Percentiles rank a stretch among this genome's conserved stretches.
Evolutionary conservation across 37 sponge, comb jelly and placozoan genomes (phyloP).

Genomic region (Petrosia ficiformis): DNA sequence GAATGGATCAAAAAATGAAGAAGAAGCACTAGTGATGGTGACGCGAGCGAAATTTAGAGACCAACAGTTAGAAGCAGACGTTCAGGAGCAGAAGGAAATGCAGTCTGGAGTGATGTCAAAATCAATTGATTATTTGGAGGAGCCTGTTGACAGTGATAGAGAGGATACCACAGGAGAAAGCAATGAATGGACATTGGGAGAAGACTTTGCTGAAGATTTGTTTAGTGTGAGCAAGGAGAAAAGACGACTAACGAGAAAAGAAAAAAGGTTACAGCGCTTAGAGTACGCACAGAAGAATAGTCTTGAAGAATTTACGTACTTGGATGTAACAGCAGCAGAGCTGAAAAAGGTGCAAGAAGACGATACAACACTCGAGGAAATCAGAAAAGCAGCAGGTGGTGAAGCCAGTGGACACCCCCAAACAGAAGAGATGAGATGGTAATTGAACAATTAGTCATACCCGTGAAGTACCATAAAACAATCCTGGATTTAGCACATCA

Average conservation of each 20-base stretch:
- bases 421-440: constrained; percentile 6
- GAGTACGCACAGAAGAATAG: too few relatives aligned
- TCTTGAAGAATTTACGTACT: background rate
- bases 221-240: background rate
- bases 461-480: too few relatives aligned
- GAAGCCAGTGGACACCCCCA: constrained; percentile 21
- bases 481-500: too few relatives aligned
- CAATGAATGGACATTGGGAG: background rate
- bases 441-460: too few relatives aligned
- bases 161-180: background rate
- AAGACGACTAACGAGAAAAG: too few relatives aligned
- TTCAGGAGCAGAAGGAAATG: background rate
- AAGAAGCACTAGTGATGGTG: constrained; percentile 3
- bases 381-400: too few relatives aligned
- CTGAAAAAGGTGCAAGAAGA: too few relatives aligned
- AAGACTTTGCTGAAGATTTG: background rate
- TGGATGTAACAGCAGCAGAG: background rate
- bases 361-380: constrained; percentile 31
- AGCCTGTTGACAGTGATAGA: background rate
- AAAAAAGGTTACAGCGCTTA: too few relatives aligned
- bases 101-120: background rate
- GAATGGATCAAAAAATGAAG: too few relatives aligned
- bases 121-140: background rate
- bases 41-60: constrained; percentile 7
- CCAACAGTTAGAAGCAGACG: background rate